Base-by-base conservation (phyloP, 1,140 invertebrate genomes). In the Lutraria rhynchaena region DNA sequence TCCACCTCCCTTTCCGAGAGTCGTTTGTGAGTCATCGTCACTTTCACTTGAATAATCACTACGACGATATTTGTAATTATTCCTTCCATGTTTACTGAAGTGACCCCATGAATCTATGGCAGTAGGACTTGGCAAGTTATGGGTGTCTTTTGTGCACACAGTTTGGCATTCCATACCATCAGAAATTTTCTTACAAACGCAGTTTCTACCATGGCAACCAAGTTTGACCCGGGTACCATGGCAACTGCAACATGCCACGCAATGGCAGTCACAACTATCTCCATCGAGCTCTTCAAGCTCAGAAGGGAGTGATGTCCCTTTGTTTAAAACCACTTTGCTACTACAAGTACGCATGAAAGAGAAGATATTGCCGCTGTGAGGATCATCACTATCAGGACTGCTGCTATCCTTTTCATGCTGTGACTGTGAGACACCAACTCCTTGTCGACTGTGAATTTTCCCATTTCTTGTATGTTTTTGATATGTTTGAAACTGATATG, bases 1-100 rank as follows among this genome's bases (percentile, higher is more conserved):
- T 41, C 49, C 29, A 58, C 29, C 63, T 71, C 61, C 71, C 22
- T 63, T 74, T 51, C 17, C 35, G 24, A 31, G 1, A 11, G 24
- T 29, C 27, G 31, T 27, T 9, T 49, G 44, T 22, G 67, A 46
- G 3, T 90, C 89, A 29, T 88, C 89, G 11, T 90, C 89, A 84
- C 88, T 89, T n/a, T 90, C 89, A 85, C 89, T 90, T 9, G 87
- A 89, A 75, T 90, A 88, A 60, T 90, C 88, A 82, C 89, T 90
- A 27, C 87, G 86, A 13, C 88, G 83, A 55, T 89, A 89, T 77
- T 89, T 90, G 73, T 90, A 90, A 51, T 87, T 84, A 51, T 86
- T 87, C 35, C 84, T 57, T n/a, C 74, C 51, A 60, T 82, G 84
- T 57, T 88, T 84, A 58, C 84, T 87, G 83, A 89, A 90, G 77